A percentile compares a stretch with the other conserved stretches of the same genome.
phyloP scores from a whole-genome alignment of 2,113 vertebrate genomes.

The Coptodon bakossiorum region DNA sequence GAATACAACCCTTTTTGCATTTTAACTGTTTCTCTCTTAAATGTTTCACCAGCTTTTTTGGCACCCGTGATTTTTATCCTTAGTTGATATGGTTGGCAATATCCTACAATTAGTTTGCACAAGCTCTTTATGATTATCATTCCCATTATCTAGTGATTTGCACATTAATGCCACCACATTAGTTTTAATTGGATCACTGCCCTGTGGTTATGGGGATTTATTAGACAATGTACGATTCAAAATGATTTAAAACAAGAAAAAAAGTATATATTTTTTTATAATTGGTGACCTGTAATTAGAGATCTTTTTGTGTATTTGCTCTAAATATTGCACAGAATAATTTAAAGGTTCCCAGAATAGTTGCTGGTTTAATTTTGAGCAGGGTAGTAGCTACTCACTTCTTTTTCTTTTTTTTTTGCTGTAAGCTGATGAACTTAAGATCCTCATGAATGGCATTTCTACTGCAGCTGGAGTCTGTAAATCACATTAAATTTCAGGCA shows the following conservation, averaged over 20 bases:
- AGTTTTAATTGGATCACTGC: not conserved
- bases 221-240: not conserved
- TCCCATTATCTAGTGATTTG: not conserved
- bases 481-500: not conserved
- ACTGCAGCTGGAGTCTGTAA: not conserved
- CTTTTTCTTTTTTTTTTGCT: not conserved
- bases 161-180: not conserved
- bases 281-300: not conserved
- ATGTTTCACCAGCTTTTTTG: not conserved
- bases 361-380: not conserved
- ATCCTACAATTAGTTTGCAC: not conserved
- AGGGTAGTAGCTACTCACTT: not conserved
- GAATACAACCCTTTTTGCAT: not conserved
- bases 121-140: not conserved
- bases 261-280: not conserved
- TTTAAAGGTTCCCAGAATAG: not conserved
- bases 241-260: not conserved
- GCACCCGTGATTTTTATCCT: not conserved
- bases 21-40: not conserved
- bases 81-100: not conserved
- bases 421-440: not conserved
- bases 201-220: not conserved
- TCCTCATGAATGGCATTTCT: not conserved
- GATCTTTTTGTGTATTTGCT: not conserved
- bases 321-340: not conserved